Conservation (phyloP, 2,113 vertebrate genomes). For the Eubucco bourcierii region DNA sequence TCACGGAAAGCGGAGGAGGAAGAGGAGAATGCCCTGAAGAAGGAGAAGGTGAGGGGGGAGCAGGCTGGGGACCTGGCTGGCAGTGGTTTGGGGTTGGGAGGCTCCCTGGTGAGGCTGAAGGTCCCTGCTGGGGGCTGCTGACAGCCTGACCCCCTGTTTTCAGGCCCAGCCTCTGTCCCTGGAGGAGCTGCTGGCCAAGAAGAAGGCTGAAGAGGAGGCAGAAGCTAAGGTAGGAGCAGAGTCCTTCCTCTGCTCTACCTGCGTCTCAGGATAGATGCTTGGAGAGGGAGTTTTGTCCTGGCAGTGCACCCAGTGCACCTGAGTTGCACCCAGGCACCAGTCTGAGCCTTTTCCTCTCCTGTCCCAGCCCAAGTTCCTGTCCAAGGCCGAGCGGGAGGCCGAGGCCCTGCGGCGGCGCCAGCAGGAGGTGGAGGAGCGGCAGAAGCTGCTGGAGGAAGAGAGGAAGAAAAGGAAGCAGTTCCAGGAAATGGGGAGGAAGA, state of each 20-base stretch:
- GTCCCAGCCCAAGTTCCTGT: conserved; percentile 91
- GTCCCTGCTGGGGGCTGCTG: neutral
- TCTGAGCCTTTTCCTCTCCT: neutral
- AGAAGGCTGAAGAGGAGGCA: conserved; percentile 95
- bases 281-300: accelerated
- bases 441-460: conserved; percentile 87
- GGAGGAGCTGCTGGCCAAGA: conserved; percentile 96
- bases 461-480: conserved; percentile 93
- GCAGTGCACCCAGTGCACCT: no score
- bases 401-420: conserved; percentile 91
- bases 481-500: conserved; percentile 95
- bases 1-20: conserved; percentile 86
- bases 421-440: conserved; percentile 88
- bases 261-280: accelerated
- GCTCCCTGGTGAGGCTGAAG: neutral
- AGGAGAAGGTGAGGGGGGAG: conserved; percentile 79
- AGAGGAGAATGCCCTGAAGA: conserved; percentile 86
- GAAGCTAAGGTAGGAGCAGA: conserved; percentile 87
- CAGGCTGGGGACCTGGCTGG: neutral
- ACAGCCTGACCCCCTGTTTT: neutral
- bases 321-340: accelerated
- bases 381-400: conserved; percentile 90
- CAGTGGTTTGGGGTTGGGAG: accelerated
- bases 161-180: conserved; percentile 92
- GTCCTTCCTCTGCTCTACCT: accelerated